phyloP scores from a whole-genome alignment of 1,140 invertebrate species.

The Ctenoplectra terminalis region DNA sequence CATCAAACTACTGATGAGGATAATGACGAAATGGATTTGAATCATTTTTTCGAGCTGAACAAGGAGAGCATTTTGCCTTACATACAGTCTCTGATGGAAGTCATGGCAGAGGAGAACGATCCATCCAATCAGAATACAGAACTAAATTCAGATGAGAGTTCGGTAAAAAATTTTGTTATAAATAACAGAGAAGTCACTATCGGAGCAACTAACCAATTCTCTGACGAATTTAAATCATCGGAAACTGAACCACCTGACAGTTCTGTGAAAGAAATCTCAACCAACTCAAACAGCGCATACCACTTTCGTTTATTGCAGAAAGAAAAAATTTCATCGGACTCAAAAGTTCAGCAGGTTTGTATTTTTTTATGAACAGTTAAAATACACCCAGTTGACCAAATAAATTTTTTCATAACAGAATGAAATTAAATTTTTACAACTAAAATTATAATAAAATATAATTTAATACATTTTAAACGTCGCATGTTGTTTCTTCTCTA shows the following conservation, averaged over 20 bases:
- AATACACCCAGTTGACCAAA: too few species aligned
- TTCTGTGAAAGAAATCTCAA: too few species aligned
- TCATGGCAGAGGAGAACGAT: not conserved
- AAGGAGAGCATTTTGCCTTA: slow-evolving; percentile 7
- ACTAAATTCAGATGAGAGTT: slow-evolving; percentile 4
- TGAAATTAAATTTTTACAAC: too few species aligned
- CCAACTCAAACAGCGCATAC: not conserved
- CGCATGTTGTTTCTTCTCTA: too few species aligned
- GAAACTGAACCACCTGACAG: not conserved
- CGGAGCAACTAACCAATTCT: too few species aligned
- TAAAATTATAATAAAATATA: not conserved
- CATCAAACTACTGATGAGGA: not conserved
- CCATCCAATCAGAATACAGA: not conserved
- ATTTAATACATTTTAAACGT: too few species aligned
- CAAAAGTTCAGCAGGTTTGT: not conserved
- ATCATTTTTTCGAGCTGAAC: not conserved
- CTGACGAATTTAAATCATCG: not conserved
- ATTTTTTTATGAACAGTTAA: not conserved
- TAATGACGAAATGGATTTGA: not conserved
- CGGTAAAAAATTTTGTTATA: not conserved
- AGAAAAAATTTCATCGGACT: not conserved
- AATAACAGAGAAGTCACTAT: not conserved
- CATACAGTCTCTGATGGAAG: slow-evolving; percentile 7
- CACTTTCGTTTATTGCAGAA: not conserved
- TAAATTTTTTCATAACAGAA: too few species aligned